Conservation (phyloP, 2,797 vertebrate genomes). For the Siniperca undulata region DNA sequence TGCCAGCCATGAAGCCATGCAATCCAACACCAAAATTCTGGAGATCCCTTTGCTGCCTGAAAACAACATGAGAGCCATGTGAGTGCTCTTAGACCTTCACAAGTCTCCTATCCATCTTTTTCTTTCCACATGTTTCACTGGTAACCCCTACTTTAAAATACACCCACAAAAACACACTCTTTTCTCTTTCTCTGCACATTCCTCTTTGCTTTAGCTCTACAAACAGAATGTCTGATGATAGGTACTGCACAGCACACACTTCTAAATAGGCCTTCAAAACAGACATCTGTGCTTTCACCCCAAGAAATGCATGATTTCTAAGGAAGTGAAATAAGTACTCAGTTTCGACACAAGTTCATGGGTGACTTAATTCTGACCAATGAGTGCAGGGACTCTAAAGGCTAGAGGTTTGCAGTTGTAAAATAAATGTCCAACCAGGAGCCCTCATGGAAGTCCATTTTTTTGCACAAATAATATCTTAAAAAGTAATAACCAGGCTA, state of each 20-base stretch:
- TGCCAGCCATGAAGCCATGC: conserved; percentile 96
- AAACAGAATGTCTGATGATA: conserved; percentile 60
- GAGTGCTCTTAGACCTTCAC: conserved; percentile 77
- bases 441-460: neutral
- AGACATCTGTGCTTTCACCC: conserved; percentile 21
- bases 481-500: conserved; percentile 2
- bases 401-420: neutral
- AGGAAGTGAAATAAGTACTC: conserved; percentile 32
- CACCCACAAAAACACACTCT: conserved; percentile 24
- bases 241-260: conserved; percentile 41
- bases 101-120: conserved; percentile 43
- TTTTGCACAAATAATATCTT: neutral
- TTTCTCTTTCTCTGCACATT: conserved; percentile 33
- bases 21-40: conserved; percentile 98
- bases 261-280: conserved; percentile 36
- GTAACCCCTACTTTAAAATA: conserved; percentile 35
- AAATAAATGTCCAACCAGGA: neutral
- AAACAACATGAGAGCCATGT: conserved; percentile 99
- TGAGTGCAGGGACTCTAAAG: conserved; percentile 12
- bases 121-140: conserved; percentile 29
- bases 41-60: conserved; percentile 98
- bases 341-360: conserved; percentile 29
- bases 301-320: conserved; percentile 29
- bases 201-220: conserved; percentile 25
- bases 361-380: conserved; percentile 17